A percentile compares a stretch with the other conserved stretches of the same genome.
Evolutionary conservation across 2,113 vertebrate species (phyloP).

Genomic region (Terrapene triunguis): DNA sequence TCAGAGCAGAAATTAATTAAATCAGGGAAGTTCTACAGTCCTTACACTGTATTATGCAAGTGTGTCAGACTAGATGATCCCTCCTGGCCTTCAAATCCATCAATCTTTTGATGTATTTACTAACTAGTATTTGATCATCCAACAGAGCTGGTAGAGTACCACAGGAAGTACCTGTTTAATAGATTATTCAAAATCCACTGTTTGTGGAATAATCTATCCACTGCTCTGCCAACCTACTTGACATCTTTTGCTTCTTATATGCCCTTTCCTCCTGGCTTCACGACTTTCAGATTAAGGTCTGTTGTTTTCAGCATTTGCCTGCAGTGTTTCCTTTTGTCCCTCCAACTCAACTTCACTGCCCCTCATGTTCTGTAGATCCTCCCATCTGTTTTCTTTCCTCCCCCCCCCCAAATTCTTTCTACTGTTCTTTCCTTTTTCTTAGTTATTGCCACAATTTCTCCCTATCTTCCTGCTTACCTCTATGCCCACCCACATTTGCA

Average conservation of each 20-base stretch:
- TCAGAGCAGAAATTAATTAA: not conserved
- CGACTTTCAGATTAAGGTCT: not conserved
- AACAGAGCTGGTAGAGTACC: not conserved
- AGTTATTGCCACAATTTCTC: too few relatives aligned
- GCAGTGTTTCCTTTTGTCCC: not conserved
- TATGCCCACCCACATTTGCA: not conserved
- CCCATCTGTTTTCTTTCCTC: too few relatives aligned
- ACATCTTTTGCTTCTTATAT: accelerated
- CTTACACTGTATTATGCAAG: not conserved
- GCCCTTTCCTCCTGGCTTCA: not conserved
- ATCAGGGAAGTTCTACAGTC: not conserved
- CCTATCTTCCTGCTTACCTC: not conserved
- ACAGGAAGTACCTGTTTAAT: not conserved
- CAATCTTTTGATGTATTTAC: not conserved
- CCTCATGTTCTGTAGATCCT: too few relatives aligned
- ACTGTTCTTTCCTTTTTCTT: not conserved
- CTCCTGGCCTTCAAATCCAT: not conserved
- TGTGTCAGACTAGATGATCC: not conserved
- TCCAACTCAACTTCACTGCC: too few relatives aligned
- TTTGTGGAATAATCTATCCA: not conserved
- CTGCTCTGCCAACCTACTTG: accelerated
- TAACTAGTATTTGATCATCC: not conserved
- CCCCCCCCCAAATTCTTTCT: not conserved
- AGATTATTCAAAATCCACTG: not conserved
- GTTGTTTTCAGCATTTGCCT: not conserved